Percentiles rank a stretch among this genome's conserved stretches.
phyloP scores from a whole-genome alignment of 64 coral and sea anemone species.

The Dendrophyllia cribrosa region DNA sequence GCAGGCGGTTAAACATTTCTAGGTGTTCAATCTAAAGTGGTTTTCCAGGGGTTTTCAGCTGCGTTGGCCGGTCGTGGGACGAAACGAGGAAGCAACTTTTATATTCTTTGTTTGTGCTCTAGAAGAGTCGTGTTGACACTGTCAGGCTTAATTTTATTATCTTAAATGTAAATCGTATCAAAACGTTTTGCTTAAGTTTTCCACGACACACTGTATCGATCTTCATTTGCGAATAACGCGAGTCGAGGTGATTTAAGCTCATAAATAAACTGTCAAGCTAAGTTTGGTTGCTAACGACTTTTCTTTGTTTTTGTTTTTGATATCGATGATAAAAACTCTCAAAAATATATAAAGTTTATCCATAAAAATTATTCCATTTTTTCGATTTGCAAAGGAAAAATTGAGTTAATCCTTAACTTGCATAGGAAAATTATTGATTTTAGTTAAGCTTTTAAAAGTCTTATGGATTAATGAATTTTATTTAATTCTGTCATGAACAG shows the following conservation, averaged over 20 bases:
- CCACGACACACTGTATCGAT: not conserved
- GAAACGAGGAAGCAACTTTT: not conserved
- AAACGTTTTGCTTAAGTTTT: not conserved
- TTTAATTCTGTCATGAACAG: not conserved
- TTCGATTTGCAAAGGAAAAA: not conserved
- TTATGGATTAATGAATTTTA: not conserved
- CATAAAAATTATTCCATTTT: not conserved
- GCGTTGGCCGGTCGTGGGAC: too few species aligned
- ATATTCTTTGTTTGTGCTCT: not conserved
- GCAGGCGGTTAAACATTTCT: not conserved
- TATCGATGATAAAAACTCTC: not conserved
- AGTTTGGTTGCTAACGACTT: conserved; percentile 16
- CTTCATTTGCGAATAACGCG: not conserved
- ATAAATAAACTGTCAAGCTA: not conserved
- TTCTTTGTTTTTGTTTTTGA: conserved; percentile 8
- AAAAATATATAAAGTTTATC: not conserved
- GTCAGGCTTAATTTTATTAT: too few species aligned
- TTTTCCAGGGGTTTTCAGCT: not conserved
- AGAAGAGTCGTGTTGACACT: not conserved
- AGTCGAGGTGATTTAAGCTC: not conserved
- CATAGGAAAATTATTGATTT: not conserved
- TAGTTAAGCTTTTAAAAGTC: too few species aligned
- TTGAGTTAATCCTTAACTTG: not conserved
- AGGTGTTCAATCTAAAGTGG: not conserved
- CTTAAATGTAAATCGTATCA: too few species aligned